Evolutionary conservation across 2,113 vertebrate species (phyloP), one percentile per base, ranked within the genome.

Genomic region (Fulmarus glacialis): DNA sequence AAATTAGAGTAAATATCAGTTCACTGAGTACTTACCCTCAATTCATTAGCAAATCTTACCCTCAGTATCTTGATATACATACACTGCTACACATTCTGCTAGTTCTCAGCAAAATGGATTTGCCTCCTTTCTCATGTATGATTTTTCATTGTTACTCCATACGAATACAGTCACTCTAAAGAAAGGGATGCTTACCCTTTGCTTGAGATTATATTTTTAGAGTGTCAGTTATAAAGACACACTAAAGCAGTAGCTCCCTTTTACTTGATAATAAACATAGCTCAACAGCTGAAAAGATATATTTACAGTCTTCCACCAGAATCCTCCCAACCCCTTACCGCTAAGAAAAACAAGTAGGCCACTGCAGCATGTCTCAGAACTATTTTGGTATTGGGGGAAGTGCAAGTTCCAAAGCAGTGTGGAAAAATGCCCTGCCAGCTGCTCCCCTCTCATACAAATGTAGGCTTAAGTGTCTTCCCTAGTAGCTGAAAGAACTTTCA

Each of bases 251-350:
- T 87, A 96, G 84, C 91, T 94, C 84, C 67, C 63, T 93, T 97
- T 96, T 95, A 73, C 97, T 91, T 84, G 92, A 90, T 93, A 97
- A 95, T 87, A 97, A 97, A 94, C 92, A 88, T 84, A 97, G 91
- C 62, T 84, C 93, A 96, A 95, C 96, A 97, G 96, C 96, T 97
- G 96, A 97, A 95, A 96, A 96, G 93, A 95, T 97, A 94, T 81
- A 95, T 94, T 97, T 97, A 94, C 94, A 86, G 24, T 90, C 97
- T 96, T 96, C 87, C 82, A 93, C 71, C 84, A 97, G 94, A 96
- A 96, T 90, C 82, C 74, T 96, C 84, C 81, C 94, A 97, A 80
- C 42, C 84, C 21, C 87, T 88, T 52, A 90, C 89, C 90, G 89
- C 91, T 96, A 90, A 91, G 89, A 85, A 94, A 97, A 96, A 96